Base-by-base conservation (phyloP, 2,797 vertebrate species). In the Bufotes viridis region DNA sequence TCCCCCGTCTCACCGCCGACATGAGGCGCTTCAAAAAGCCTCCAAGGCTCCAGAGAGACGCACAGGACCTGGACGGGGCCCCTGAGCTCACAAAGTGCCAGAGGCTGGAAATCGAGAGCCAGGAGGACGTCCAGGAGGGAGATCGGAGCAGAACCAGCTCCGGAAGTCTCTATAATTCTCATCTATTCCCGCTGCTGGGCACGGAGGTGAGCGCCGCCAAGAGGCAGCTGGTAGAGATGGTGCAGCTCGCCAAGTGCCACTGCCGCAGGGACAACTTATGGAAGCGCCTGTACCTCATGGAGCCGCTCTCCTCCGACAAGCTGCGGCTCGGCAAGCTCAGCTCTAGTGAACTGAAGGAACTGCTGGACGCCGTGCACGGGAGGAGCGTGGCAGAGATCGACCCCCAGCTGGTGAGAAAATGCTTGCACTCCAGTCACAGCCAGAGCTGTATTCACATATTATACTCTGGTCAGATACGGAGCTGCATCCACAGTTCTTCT, bases 221-320 rank as follows among this genome's bases (percentile, higher is more conserved):
- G 90, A 94, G 95, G 49, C 96, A 96, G 92, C 97, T 99, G 92
- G 96, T 96, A 92, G 94, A 92, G 92, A 97, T 97, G 76, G 98
- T 98, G 87, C 96, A 98, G 90, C 95, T 97, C 92, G 98, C 98
- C 89, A 98, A 98, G 94, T 96, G 96, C 12, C 98, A 99, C 94
- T 99, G 98, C 91, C 97, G 98, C 81, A 94, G 98, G 90, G 98
- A 99, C 90, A 98, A 97, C 89, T 96, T 99, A 88, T 99, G 98
- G 98, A 97, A 97, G 92, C 96, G 98, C 80, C 96, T 99, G 87
- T 99, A 99, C 93, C 96, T 99, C 5, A 96, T 98, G 26, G 98
- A 99, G 91, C 97, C 98, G 69, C 92, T 97, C 63, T 96, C 97
- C 5, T 95, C 97, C 2, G 98, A 99, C 92, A 97, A 98, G 82